These are phyloP conservation scores for Echiichthys vipera DNA, from an alignment of 2,797 vertebrate species.

Conservation along the genomic window DNA sequence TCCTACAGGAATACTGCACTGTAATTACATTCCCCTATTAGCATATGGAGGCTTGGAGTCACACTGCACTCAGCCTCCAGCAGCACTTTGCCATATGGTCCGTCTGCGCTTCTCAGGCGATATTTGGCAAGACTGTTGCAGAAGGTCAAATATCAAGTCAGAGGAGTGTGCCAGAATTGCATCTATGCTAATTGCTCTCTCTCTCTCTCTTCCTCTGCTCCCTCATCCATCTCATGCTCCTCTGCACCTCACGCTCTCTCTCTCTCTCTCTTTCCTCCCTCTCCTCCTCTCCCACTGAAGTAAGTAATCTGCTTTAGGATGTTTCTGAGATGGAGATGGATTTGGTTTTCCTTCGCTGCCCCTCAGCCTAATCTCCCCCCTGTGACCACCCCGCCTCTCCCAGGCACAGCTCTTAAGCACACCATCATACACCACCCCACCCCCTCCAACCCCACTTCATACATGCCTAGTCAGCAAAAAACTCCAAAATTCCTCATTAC, in stretches of 20 bases:
- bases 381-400: conserved; percentile 73
- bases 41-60: conserved; percentile 78
- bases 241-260: too few species aligned
- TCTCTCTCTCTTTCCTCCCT: conserved; percentile 28
- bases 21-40: conserved; percentile 82
- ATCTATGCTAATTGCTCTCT: conserved; percentile 83
- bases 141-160: conserved; percentile 87
- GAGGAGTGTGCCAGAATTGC: conserved; percentile 81
- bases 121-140: conserved; percentile 79
- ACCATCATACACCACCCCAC: conserved; percentile 66
- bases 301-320: conserved; percentile 85
- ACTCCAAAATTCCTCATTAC: conserved; percentile 82
- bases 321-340: conserved; percentile 84
- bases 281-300: conserved; percentile 64
- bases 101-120: conserved; percentile 74
- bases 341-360: conserved; percentile 80
- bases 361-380: conserved; percentile 82
- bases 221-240: conserved; percentile 63
- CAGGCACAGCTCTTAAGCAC: conserved; percentile 75
- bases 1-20: conserved; percentile 78
- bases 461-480: conserved; percentile 78
- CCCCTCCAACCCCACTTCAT: conserved; percentile 30
- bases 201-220: conserved; percentile 48
- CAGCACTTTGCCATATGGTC: conserved; percentile 83
- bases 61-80: conserved; percentile 77